These are phyloP conservation scores for Larimichthys polyactis DNA, from an alignment of 2,113 vertebrate genomes.

Conservation along the genomic window DNA sequence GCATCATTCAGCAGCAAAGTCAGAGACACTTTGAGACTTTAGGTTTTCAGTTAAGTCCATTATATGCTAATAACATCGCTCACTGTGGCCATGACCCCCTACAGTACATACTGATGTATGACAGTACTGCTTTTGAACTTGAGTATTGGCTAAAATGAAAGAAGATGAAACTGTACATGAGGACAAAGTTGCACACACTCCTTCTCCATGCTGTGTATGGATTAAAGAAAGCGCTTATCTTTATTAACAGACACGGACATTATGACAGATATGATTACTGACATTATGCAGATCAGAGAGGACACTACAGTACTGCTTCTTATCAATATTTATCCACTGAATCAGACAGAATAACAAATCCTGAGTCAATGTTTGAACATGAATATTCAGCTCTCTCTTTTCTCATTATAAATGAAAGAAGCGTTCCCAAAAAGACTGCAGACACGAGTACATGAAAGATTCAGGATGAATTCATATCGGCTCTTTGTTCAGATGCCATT, in stretches of 20 bases:
- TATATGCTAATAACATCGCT: slow-evolving; percentile 16
- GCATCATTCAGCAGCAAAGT: neutral
- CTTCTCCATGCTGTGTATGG: neutral
- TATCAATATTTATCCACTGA: slow-evolving; percentile 3
- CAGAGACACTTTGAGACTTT: neutral
- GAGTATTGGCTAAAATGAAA: neutral
- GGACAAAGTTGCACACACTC: no score
- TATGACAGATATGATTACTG: neutral
- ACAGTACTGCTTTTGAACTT: neutral
- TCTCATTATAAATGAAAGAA: neutral
- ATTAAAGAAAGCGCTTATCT: neutral
- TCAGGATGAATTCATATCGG: neutral
- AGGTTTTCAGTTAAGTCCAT: slow-evolving; percentile 8
- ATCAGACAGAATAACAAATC: slow-evolving; percentile 7
- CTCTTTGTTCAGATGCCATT: neutral
- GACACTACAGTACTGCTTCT: neutral
- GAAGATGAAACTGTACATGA: neutral
- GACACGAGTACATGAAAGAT: neutral
- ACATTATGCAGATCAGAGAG: neutral
- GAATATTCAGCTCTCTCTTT: slow-evolving; percentile 2
- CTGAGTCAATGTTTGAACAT: neutral
- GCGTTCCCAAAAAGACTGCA: neutral
- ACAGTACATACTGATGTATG: neutral
- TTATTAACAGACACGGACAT: neutral
- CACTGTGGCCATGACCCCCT: neutral